Conservation (phyloP, 2,888 invertebrate genomes). For the Luperina nickerlii region DNA sequence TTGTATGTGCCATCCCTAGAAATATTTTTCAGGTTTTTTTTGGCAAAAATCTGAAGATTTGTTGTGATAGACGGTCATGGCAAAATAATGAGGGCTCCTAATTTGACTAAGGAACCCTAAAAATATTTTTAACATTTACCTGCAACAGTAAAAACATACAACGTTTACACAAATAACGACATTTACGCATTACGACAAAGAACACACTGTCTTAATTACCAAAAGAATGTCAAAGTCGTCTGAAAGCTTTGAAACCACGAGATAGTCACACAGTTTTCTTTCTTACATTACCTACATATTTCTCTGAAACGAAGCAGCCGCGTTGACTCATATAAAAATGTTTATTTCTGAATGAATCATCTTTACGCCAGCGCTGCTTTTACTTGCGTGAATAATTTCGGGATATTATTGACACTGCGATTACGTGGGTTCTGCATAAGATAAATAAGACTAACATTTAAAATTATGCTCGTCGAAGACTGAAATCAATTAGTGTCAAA, state of each 20-base stretch:
- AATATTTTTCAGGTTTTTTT: too few species aligned
- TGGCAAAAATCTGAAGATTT: background rate
- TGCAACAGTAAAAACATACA: constrained; percentile 10
- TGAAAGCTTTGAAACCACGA: constrained; percentile 36
- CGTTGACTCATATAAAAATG: constrained; percentile 69
- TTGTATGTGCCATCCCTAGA: too few species aligned
- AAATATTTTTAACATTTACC: background rate
- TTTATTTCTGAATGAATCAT: constrained; percentile 75
- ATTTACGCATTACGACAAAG: constrained; percentile 18
- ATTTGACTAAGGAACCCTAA: background rate
- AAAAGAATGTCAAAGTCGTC: constrained; percentile 53
- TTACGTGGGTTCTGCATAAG: constrained; percentile 37
- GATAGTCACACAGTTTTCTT: constrained; percentile 38
- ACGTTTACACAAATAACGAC: constrained; percentile 18
- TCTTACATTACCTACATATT: constrained; percentile 60
- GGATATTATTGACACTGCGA: constrained; percentile 60
- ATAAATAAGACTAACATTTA: constrained; percentile 27
- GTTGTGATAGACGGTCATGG: background rate
- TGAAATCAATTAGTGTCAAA: constrained; percentile 1
- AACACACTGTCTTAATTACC: constrained; percentile 23
- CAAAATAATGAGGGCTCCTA: background rate
- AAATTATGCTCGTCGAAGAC: background rate
- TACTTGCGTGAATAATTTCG: constrained; percentile 68
- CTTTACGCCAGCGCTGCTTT: constrained; percentile 65
- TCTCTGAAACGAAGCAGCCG: constrained; percentile 55